These are phyloP conservation scores for Craniophora ligustri DNA, from an alignment of 2,888 invertebrate genomes.

Conservation along the genomic window DNA sequence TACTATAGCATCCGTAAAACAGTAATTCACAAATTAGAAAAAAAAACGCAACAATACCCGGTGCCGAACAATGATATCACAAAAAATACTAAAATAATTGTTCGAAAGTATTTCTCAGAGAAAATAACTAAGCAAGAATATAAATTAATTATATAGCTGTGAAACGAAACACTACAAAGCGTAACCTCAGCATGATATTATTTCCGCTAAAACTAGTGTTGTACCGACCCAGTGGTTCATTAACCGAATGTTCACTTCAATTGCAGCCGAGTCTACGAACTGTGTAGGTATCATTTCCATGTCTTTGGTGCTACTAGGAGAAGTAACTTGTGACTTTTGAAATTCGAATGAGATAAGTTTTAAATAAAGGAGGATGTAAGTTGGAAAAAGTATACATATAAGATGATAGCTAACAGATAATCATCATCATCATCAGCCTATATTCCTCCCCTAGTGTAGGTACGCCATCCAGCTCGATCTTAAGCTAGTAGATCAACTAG, in stretches of 20 bases:
- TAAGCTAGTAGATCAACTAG: too few relatives aligned
- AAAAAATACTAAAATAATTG: too few relatives aligned
- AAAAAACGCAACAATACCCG: too few relatives aligned
- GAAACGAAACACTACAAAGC: background rate
- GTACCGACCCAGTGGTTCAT: constrained; percentile 22
- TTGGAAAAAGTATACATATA: background rate
- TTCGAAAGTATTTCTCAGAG: too few relatives aligned
- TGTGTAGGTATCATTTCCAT: constrained; percentile 17
- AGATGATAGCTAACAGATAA: too few relatives aligned
- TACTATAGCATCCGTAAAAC: too few relatives aligned
- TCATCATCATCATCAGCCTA: too few relatives aligned
- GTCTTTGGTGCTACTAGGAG: constrained; percentile 20
- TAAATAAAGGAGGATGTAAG: constrained; percentile 2
- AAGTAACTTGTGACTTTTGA: constrained; percentile 15
- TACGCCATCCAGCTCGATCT: too few relatives aligned
- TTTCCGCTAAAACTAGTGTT: constrained; percentile 5
- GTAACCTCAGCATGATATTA: background rate
- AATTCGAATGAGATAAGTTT: constrained; percentile 13
- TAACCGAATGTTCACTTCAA: constrained; percentile 13
- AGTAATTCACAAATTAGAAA: too few relatives aligned
- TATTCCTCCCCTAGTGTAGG: too few relatives aligned
- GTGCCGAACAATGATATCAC: too few relatives aligned
- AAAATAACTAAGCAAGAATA: too few relatives aligned
- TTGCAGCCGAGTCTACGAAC: constrained; percentile 23
- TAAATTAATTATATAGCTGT: background rate